A percentile compares a stretch with the other conserved stretches of the same genome.
Conservation (phyloP, 2,797 vertebrate species). For the Bovichtus variegatus region DNA sequence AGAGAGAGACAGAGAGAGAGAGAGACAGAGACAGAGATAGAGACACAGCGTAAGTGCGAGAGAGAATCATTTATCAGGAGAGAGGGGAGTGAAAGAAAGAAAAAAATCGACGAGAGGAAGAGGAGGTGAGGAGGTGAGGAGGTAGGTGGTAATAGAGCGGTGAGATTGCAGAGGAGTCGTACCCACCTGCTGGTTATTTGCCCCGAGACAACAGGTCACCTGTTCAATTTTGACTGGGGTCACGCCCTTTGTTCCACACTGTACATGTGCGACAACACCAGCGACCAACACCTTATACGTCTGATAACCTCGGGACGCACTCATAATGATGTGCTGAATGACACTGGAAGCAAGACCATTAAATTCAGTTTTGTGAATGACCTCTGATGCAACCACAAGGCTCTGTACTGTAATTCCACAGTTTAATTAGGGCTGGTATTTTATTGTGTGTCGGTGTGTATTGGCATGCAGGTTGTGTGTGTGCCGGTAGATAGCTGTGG, state of each 20-base stretch:
- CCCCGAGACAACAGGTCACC: constrained; percentile 25
- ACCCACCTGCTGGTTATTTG: constrained; percentile 51
- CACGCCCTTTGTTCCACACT: constrained; percentile 41
- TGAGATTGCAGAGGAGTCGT: constrained; percentile 21
- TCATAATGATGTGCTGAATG: constrained; percentile 28
- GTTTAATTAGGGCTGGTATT: constrained; percentile 44
- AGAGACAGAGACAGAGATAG: constrained; percentile 20
- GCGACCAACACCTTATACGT: constrained; percentile 4
- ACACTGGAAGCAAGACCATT: constrained; percentile 41
- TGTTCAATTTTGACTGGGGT: constrained; percentile 55
- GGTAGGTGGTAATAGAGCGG: constrained; percentile 21
- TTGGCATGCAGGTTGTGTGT: constrained; percentile 10
- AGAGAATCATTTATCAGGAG: constrained; percentile 45
- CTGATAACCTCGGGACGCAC: constrained; percentile 35
- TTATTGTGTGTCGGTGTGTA: constrained; percentile 23
- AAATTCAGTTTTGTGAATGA: constrained; percentile 43
- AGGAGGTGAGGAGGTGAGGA: neutral
- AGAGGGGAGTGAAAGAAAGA: constrained; percentile 26
- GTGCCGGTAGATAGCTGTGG: neutral
- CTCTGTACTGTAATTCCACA: constrained; percentile 44
- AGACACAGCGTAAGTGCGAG: constrained; percentile 30
- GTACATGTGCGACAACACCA: constrained; percentile 24
- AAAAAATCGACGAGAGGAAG: constrained; percentile 5
- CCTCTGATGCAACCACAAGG: constrained; percentile 47
- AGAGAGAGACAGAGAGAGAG: neutral